phyloP scores from a whole-genome alignment of 2,888 invertebrate genomes.

The Epinotia demarniana region DNA sequence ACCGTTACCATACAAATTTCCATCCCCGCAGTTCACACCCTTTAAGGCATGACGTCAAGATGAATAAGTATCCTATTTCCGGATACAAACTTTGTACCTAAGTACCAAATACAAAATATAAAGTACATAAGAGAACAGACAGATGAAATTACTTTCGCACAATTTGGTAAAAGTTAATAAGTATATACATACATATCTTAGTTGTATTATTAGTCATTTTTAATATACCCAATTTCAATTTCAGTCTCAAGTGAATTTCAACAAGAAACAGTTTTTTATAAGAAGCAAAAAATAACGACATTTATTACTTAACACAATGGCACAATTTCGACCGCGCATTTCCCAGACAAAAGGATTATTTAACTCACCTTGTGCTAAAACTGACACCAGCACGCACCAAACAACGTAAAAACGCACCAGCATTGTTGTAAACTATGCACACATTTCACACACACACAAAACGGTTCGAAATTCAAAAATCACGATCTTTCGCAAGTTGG shows the following conservation, averaged over 20 bases:
- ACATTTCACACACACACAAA: conserved; percentile 33
- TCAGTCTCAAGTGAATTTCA: neutral
- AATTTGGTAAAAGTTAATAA: neutral
- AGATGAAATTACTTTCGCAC: neutral
- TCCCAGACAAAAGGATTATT: conserved; percentile 12
- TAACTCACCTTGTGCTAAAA: conserved; percentile 26
- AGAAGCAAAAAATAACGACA: neutral
- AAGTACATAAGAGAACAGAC: neutral
- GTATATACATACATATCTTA: no score
- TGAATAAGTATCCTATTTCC: neutral
- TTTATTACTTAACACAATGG: conserved; percentile 4
- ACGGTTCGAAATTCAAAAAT: neutral
- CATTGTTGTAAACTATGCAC: conserved; percentile 21
- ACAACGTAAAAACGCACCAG: conserved; percentile 25
- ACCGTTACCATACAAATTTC: no score
- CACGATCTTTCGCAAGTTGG: neutral
- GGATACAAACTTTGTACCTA: neutral
- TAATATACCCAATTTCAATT: neutral
- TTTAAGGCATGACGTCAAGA: no score
- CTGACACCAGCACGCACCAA: conserved; percentile 19
- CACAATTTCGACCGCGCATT: conserved; percentile 11
- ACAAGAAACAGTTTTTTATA: neutral
- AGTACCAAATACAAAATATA: no score
- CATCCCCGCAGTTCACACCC: no score
- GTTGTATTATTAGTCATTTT: neutral